These are phyloP conservation scores for Drosophila bipectinata DNA, from an alignment of 1,140 invertebrate species.

Conservation along the genomic window DNA sequence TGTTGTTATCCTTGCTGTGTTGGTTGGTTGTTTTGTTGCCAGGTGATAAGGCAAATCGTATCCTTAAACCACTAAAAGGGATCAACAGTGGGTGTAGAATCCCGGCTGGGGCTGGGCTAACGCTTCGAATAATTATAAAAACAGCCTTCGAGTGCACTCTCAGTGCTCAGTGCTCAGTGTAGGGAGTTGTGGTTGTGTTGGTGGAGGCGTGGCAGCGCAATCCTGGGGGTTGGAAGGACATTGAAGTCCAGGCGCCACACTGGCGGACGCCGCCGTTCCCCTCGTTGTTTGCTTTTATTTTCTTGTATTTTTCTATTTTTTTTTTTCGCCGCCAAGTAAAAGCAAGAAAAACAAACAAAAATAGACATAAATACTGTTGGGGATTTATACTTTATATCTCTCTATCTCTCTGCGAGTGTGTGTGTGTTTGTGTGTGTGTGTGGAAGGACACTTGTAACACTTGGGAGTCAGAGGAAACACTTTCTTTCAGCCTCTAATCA, in stretches of 20 bases:
- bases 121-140: conserved; percentile 46
- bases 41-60: conserved; percentile 49
- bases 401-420: not conserved
- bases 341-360: conserved; percentile 43
- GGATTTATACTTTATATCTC: conserved; percentile 18
- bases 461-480: conserved; percentile 24
- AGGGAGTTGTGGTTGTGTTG: not conserved
- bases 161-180: conserved; percentile 7
- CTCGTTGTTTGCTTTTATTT: conserved; percentile 1
- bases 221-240: conserved; percentile 13
- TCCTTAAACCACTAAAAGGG: conserved; percentile 32
- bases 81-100: conserved; percentile 7
- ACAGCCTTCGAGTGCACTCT: conserved; percentile 38
- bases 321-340: conserved; percentile 14
- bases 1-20: conserved; percentile 20
- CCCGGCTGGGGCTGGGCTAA: not conserved
- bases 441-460: conserved; percentile 67
- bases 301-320: not conserved
- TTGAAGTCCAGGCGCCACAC: conserved; percentile 58
- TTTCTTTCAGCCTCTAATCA: conserved; percentile 52
- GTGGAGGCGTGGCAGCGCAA: not conserved
- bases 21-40: conserved; percentile 25
- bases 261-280: conserved; percentile 65
- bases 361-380: conserved; percentile 50
- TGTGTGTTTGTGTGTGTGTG: conserved; percentile 4